Conservation (phyloP, 2,888 invertebrate genomes). For the Gerris lacustris region DNA sequence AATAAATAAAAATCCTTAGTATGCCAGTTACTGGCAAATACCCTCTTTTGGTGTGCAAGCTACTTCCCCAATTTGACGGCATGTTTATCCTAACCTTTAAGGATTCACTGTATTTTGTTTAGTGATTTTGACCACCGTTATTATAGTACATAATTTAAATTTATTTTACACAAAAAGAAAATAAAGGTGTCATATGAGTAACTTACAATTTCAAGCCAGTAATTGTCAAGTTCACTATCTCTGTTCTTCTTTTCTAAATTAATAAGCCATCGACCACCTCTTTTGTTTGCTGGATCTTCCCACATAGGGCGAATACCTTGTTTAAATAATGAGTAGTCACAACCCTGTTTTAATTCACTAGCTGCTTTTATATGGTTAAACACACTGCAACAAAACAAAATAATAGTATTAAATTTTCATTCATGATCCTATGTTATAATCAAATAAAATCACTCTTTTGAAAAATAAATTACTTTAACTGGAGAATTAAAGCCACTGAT, state of each 20-base stretch:
- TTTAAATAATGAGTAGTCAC: conserved; percentile 77
- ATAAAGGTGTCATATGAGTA: not conserved
- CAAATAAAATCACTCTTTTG: no score
- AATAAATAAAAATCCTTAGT: no score
- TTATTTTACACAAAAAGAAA: not conserved
- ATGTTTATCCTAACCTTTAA: no score
- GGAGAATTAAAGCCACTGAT: no score
- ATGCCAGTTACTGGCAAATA: no score
- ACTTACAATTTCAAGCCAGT: conserved; percentile 75
- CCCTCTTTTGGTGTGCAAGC: no score
- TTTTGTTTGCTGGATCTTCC: conserved; percentile 85
- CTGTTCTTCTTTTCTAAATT: conserved; percentile 70
- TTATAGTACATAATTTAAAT: not conserved
- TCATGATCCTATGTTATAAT: no score
- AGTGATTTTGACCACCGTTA: no score
- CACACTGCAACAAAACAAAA: conserved; percentile 46
- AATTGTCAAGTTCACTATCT: conserved; percentile 59
- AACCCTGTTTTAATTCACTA: conserved; percentile 68
- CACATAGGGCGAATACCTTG: conserved; percentile 88
- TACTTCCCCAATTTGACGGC: no score
- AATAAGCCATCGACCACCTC: conserved; percentile 87
- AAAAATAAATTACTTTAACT: no score
- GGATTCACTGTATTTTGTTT: no score
- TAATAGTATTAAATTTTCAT: conserved; percentile 6
- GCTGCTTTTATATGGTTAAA: conserved; percentile 85